Evolutionary conservation across 2,113 vertebrate species (phyloP).

Genomic region (Scomber scombrus): DNA sequence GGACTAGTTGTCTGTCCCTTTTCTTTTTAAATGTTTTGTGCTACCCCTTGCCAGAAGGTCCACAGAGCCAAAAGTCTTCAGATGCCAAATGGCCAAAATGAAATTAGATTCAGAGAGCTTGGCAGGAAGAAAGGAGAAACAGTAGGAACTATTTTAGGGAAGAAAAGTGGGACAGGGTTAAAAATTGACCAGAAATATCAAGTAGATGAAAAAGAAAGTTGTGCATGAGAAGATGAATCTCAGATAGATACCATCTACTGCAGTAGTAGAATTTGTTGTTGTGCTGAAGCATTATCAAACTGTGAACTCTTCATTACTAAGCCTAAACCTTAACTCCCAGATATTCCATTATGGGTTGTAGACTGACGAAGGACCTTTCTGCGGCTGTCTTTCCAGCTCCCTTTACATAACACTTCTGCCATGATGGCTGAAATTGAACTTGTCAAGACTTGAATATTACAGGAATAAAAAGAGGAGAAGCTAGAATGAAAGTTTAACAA

Average conservation of each 20-base stretch:
- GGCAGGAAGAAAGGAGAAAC: slow-evolving; percentile 19
- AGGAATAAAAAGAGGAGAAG: slow-evolving; percentile 8
- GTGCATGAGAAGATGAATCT: slow-evolving; percentile 1
- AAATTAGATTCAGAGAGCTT: slow-evolving; percentile 61
- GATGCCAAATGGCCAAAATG: slow-evolving; percentile 67
- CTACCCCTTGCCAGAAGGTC: slow-evolving; percentile 58
- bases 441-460: slow-evolving; percentile 1
- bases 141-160: slow-evolving; percentile 61
- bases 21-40: slow-evolving; percentile 48
- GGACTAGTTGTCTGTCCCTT: slow-evolving; percentile 53
- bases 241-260: neutral
- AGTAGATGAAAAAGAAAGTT: slow-evolving; percentile 30
- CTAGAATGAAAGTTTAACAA: slow-evolving; percentile 2
- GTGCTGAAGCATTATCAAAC: no score
- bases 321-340: neutral
- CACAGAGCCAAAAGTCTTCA: slow-evolving; percentile 49
- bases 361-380: neutral
- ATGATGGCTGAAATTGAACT: neutral
- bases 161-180: slow-evolving; percentile 58
- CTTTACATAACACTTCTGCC: neutral
- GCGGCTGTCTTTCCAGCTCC: no score
- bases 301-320: no score
- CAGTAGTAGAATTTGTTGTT: neutral
- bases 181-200: slow-evolving; percentile 55
- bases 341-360: neutral